A percentile compares a stretch with the other conserved stretches of the same genome.
Evolutionary conservation across 2,797 vertebrate genomes (phyloP).

Genomic region (Merluccius polli): DNA sequence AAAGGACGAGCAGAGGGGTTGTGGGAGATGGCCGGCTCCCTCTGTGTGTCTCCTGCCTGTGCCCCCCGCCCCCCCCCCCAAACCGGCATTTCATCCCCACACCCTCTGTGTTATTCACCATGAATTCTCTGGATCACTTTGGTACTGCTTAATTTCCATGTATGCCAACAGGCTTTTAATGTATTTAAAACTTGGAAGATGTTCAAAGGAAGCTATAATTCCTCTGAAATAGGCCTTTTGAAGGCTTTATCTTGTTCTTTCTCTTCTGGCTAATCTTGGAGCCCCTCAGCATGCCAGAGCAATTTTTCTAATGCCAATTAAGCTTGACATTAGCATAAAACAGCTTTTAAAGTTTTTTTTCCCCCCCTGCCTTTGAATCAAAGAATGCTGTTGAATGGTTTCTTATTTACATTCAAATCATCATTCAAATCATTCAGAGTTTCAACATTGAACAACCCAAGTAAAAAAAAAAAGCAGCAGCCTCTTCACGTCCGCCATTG

Average conservation of each 20-base stretch:
- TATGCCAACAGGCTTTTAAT: constrained; percentile 98
- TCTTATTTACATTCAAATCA: constrained; percentile 83
- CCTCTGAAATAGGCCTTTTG: constrained; percentile 98
- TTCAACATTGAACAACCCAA: constrained; percentile 57
- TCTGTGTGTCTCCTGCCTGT: constrained; percentile 68
- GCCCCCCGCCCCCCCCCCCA: constrained; percentile 55
- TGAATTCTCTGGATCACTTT: constrained; percentile 85
- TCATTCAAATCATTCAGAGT: constrained; percentile 67
- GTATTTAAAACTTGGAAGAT: constrained; percentile 96
- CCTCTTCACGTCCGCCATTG: constrained; percentile 50
- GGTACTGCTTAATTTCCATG: constrained; percentile 95
- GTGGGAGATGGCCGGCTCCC: constrained; percentile 69
- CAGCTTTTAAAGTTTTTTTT: constrained; percentile 89
- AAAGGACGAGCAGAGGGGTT: constrained; percentile 68
- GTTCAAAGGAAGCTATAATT: constrained; percentile 98
- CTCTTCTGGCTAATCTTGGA: constrained; percentile 95
- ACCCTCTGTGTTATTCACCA: constrained; percentile 81
- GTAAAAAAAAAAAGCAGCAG: constrained; percentile 60
- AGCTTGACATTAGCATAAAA: constrained; percentile 96
- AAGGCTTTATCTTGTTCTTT: constrained; percentile 98
- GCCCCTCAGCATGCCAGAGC: constrained; percentile 95
- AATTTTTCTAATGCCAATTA: constrained; percentile 99
- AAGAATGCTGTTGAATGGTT: constrained; percentile 89
- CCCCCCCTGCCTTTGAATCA: constrained; percentile 60
- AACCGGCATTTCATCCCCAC: constrained; percentile 70